phyloP scores from a whole-genome alignment of 2,797 vertebrate genomes.

The Chiloscyllium punctatum region DNA sequence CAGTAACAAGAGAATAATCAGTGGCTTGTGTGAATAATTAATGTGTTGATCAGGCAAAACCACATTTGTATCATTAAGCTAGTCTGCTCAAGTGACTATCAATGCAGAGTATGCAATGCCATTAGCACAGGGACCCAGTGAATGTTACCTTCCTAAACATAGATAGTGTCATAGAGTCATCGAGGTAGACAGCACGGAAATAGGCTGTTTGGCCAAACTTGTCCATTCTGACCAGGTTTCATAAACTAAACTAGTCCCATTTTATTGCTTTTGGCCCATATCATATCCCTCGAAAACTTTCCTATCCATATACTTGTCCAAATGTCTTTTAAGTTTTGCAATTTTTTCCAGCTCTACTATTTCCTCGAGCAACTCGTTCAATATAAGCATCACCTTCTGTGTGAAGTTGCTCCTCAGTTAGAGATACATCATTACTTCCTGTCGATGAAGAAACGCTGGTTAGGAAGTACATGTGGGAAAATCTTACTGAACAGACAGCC shows the following conservation, averaged over 20 bases:
- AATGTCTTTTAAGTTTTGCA: no score
- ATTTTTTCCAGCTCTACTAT: no score
- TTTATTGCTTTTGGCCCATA: no score
- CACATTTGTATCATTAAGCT: not conserved
- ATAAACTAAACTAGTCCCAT: no score
- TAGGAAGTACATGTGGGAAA: not conserved
- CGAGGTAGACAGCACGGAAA: no score
- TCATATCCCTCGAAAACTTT: no score
- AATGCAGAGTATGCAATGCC: not conserved
- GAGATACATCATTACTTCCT: not conserved
- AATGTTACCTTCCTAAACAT: not conserved
- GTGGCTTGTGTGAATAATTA: not conserved
- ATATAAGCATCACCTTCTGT: no score
- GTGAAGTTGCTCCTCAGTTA: no score
- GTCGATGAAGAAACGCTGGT: not conserved
- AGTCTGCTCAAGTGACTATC: not conserved
- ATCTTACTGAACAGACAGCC: not conserved
- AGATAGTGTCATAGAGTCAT: not conserved
- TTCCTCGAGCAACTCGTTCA: no score
- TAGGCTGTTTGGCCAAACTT: no score
- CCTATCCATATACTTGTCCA: no score
- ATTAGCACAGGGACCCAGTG: not conserved
- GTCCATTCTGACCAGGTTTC: no score
- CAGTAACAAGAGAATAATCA: not conserved
- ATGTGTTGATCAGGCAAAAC: not conserved